Evolutionary conservation across 1,140 invertebrate genomes (phyloP), one percentile per base, ranked within the genome.

Genomic region (Ptiloglossa arizonensis): DNA sequence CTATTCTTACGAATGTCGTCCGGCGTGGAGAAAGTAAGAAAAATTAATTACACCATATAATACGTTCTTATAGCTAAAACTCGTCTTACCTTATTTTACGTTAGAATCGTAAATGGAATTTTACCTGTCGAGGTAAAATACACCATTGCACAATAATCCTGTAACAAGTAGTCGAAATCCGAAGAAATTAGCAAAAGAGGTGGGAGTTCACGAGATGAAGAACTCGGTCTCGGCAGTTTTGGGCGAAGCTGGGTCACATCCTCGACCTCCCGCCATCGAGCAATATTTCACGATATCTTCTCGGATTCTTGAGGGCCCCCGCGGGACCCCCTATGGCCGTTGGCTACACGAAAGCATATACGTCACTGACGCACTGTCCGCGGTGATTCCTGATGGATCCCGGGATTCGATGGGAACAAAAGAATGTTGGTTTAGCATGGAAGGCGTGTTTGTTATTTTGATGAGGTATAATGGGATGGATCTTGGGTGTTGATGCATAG

Each of bases 401-500:
- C 38, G 79, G 81, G 80, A 86, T 87, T 88, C 72, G 83, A 88
- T 70, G 80, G 76, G 81, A 90, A 91, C 87, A 92, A 89, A 91
- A 87, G 89, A 92, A 91, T 91, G 90, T 91, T 92, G 87, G 90
- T 92, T 91, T 91, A 91, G 87, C 82, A 79, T 83, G 72, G 80
- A 82, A 87, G 88, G 87, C 86, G 88, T 91, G 91, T 92, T 91
- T 92, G 90, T 92, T 91, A 91, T 91, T 90, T 91, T 89, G 90
- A 91, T 91, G 89, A 90, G 89, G 80, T 90, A 91, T 90, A 91
- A 90, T 90, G 89, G 88, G 87, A 91, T 90, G 89, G 88, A 90
- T 92, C 86, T 87, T 86, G 88, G 90, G 91, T 92, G 91, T 92
- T 92, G 90, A 92, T 92, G 90, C 90, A 91, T 91, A 82, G 90